phyloP scores from a whole-genome alignment of 1,140 invertebrate genomes.

The Eumaeus atala region DNA sequence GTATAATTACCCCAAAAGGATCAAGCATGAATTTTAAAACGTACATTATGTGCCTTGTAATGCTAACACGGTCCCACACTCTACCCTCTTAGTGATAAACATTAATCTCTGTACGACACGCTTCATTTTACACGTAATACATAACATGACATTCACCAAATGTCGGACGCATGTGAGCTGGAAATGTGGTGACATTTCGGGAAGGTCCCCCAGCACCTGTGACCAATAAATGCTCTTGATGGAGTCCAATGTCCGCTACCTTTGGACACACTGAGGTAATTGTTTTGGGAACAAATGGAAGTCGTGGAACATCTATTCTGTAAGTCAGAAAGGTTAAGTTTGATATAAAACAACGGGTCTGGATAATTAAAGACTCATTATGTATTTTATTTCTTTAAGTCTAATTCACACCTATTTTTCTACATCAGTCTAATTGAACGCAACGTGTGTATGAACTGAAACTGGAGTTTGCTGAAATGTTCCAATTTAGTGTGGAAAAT shows the following conservation, averaged over 20 bases:
- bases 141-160: conserved; percentile 30
- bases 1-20: conserved; percentile 7
- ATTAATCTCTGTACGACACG: conserved; percentile 4
- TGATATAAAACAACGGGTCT: no score
- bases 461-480: no score
- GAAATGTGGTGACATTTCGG: conserved; percentile 37
- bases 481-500: no score
- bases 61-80: background rate
- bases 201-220: conserved; percentile 21
- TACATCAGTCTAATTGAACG: no score
- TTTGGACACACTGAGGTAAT: background rate
- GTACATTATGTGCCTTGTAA: conserved; percentile 1
- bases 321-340: no score
- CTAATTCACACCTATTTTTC: no score
- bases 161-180: conserved; percentile 28
- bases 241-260: conserved; percentile 1
- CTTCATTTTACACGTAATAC: conserved; percentile 3
- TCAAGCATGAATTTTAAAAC: conserved; percentile 6
- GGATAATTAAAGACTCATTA: no score
- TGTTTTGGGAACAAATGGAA: background rate
- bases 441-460: no score
- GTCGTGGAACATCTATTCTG: no score
- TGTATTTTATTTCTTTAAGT: no score
- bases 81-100: conserved; percentile 1
- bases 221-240: conserved; percentile 19